These are phyloP conservation scores for Himalopsyche kuldschensis DNA, from an alignment of 2,888 invertebrate species.

Conservation along the genomic window DNA sequence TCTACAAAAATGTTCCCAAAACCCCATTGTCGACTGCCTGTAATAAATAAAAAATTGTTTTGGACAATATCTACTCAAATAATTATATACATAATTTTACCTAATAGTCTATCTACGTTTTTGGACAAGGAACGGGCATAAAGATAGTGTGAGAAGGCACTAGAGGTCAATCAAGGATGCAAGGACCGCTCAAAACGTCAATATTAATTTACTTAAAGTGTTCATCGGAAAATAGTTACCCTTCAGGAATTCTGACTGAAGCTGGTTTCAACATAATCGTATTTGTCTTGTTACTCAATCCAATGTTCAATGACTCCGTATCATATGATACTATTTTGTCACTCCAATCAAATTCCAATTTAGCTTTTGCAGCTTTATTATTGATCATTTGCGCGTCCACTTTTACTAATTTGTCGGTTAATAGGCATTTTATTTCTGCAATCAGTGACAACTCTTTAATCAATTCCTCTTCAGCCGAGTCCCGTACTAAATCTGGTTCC, in stretches of 20 bases:
- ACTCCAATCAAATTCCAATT: conserved; percentile 89
- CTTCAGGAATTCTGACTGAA: conserved; percentile 75
- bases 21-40: conserved; percentile 75
- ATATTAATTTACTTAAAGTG: too few relatives aligned
- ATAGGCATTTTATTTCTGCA: conserved; percentile 65
- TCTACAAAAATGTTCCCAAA: conserved; percentile 82
- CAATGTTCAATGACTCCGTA: conserved; percentile 70
- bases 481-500: conserved; percentile 74
- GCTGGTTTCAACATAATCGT: conserved; percentile 80
- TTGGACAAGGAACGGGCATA: too few relatives aligned
- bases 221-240: conserved; percentile 53
- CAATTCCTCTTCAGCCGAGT: conserved; percentile 75
- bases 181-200: too few relatives aligned
- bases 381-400: conserved; percentile 72
- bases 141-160: too few relatives aligned
- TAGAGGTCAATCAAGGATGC: too few relatives aligned
- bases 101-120: too few relatives aligned
- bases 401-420: conserved; percentile 65
- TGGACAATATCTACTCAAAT: not conserved
- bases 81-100: not conserved
- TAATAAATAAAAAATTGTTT: not conserved
- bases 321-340: conserved; percentile 82
- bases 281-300: conserved; percentile 69
- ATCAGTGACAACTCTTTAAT: conserved; percentile 74
- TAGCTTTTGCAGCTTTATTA: conserved; percentile 78